A percentile compares a stretch with the other conserved stretches of the same genome.
Evolutionary conservation across 2,113 vertebrate genomes (phyloP).

Genomic region (Chloebia gouldiae): DNA sequence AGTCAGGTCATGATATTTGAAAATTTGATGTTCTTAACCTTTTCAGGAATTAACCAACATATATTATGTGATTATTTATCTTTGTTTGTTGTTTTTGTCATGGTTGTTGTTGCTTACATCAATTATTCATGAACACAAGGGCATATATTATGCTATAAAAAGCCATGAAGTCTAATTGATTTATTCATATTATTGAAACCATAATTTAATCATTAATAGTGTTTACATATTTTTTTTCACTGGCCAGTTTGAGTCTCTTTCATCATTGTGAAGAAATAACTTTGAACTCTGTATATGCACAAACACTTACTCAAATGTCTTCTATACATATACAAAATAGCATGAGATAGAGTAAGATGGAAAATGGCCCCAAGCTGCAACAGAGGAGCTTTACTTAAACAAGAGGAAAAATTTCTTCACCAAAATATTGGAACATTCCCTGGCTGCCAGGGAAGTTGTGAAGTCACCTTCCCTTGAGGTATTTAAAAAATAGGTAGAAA

Average conservation of each 20-base stretch:
- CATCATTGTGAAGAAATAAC: background rate
- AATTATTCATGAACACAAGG: constrained; percentile 54
- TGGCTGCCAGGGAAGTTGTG: background rate
- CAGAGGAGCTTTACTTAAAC: background rate
- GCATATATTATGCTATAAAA: background rate
- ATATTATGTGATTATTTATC: constrained; percentile 46
- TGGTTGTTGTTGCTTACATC: constrained; percentile 36
- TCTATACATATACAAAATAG: background rate
- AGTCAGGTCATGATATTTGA: constrained; percentile 78
- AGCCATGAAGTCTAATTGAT: constrained; percentile 10
- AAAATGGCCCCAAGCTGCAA: background rate
- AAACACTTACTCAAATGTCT: background rate
- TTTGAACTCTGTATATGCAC: background rate
- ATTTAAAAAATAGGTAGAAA: background rate
- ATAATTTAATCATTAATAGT: constrained; percentile 44
- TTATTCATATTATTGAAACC: constrained; percentile 18
- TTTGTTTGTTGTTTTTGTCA: constrained; percentile 33
- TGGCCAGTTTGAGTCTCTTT: background rate
- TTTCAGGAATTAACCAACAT: constrained; percentile 67
- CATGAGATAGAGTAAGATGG: accelerated
- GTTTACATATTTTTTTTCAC: constrained; percentile 24
- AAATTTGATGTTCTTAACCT: constrained; percentile 77
- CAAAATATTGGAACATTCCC: background rate
- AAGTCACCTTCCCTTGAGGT: accelerated
- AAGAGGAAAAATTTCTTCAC: background rate